Percentiles rank a stretch among this genome's conserved stretches.
phyloP scores from a whole-genome alignment of 2,113 vertebrate species.

The Hippocampus barbouri region DNA sequence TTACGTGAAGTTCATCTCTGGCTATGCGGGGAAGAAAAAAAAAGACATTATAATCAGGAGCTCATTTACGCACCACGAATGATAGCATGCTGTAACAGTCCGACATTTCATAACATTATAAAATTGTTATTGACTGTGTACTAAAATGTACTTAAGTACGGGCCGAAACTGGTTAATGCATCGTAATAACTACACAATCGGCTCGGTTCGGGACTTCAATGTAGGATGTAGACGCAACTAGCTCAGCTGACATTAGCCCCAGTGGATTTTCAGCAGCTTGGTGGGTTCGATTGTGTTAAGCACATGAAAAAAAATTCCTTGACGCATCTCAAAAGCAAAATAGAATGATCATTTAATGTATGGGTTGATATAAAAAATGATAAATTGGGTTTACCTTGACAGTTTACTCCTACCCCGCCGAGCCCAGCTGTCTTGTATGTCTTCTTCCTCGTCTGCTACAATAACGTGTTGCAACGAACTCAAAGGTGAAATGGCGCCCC shows the following conservation, averaged over 20 bases:
- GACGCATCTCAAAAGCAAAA: rapidly evolving
- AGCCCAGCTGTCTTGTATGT: conserved; percentile 15
- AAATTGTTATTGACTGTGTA: neutral
- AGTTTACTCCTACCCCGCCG: conserved; percentile 14
- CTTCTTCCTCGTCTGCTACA: conserved; percentile 20
- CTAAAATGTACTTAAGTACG: neutral
- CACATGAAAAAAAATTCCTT: neutral
- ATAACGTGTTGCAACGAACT: neutral
- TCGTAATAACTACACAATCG: neutral
- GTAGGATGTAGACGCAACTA: neutral
- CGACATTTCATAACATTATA: neutral
- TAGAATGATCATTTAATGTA: neutral
- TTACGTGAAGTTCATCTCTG: conserved; percentile 2
- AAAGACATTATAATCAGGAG: neutral
- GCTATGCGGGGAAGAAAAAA: neutral
- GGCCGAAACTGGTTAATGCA: neutral
- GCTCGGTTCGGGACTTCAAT: neutral
- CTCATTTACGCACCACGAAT: neutral
- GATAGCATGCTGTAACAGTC: neutral
- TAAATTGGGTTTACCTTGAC: conserved; percentile 11
- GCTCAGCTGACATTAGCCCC: conserved; percentile 56
- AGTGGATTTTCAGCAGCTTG: neutral
- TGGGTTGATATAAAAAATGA: neutral
- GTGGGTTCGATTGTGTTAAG: neutral
- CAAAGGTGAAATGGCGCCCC: neutral